phyloP scores from a whole-genome alignment of 64 coral and sea anemone genomes.

The Montipora capricornis region DNA sequence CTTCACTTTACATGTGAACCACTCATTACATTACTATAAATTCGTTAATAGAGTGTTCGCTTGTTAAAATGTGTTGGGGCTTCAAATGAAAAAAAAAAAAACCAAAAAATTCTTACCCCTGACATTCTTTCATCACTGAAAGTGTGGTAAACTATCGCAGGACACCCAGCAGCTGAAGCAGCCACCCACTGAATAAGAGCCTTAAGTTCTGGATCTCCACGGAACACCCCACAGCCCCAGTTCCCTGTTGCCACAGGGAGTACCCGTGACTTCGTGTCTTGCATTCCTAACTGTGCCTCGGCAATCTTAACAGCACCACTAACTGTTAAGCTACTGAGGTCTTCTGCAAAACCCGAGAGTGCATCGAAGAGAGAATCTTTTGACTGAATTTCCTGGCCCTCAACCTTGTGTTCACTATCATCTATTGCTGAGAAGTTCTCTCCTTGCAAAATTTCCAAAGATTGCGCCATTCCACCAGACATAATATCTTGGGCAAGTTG shows the following conservation, averaged over 20 bases:
- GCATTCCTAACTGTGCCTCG: slow-evolving; percentile 34
- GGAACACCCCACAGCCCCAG: slow-evolving; percentile 72
- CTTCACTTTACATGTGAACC: too few relatives aligned
- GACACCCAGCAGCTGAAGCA: slow-evolving; percentile 80
- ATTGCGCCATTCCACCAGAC: slow-evolving; percentile 6
- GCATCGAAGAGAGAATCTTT: background rate
- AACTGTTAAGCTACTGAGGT: slow-evolving; percentile 42
- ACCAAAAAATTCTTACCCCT: slow-evolving; percentile 28
- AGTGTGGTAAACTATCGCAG: slow-evolving; percentile 76
- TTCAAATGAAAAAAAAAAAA: background rate
- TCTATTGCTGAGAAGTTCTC: background rate
- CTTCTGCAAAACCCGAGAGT: slow-evolving; percentile 23
- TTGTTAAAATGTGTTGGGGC: too few relatives aligned
- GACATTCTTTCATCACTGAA: slow-evolving; percentile 72
- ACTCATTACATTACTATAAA: background rate
- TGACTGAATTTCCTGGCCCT: background rate
- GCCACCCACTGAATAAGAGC: slow-evolving; percentile 86
- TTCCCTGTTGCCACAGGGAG: slow-evolving; percentile 70
- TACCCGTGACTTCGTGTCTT: background rate
- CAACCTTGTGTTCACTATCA: background rate
- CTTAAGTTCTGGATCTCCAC: slow-evolving; percentile 75
- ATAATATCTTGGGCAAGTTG: slow-evolving; percentile 24
- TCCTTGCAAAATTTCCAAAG: slow-evolving; percentile 7
- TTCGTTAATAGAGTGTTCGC: background rate
- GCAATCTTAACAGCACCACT: slow-evolving; percentile 48